A percentile compares a stretch with the other conserved stretches of the same genome.
phyloP scores from a whole-genome alignment of 2,113 vertebrate genomes.

The Saccopteryx leptura region DNA sequence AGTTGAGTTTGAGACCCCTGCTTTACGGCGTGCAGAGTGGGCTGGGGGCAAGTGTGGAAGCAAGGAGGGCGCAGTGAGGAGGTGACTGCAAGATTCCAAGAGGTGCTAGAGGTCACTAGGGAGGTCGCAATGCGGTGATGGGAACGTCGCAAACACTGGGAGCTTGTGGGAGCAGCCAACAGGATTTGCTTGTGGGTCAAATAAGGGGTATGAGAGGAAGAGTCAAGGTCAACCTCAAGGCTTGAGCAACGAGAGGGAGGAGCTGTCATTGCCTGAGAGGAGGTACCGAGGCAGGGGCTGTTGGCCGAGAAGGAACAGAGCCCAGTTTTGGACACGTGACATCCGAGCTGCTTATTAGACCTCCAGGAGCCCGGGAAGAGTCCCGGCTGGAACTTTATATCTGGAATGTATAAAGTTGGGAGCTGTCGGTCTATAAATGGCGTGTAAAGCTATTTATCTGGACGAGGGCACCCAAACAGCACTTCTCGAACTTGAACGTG shows the following conservation, averaged over 20 bases:
- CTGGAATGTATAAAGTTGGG: neutral
- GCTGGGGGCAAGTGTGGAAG: neutral
- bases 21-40: neutral
- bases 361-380: neutral
- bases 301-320: neutral
- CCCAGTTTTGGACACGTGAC: rapidly evolving
- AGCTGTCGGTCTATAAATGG: neutral
- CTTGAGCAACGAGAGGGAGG: neutral
- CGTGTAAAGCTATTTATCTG: neutral
- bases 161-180: neutral
- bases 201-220: neutral
- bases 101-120: neutral
- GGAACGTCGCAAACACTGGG: neutral
- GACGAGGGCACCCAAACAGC: neutral
- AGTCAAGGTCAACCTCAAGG: neutral
- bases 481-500: neutral
- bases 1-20: too few relatives aligned
- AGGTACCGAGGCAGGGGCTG: neutral
- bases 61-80: neutral
- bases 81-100: neutral
- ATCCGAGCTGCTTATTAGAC: neutral
- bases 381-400: neutral
- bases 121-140: rapidly evolving
- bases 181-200: neutral
- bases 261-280: neutral